Conservation (phyloP, 1,140 invertebrate genomes). For the Anthonomus grandis region DNA sequence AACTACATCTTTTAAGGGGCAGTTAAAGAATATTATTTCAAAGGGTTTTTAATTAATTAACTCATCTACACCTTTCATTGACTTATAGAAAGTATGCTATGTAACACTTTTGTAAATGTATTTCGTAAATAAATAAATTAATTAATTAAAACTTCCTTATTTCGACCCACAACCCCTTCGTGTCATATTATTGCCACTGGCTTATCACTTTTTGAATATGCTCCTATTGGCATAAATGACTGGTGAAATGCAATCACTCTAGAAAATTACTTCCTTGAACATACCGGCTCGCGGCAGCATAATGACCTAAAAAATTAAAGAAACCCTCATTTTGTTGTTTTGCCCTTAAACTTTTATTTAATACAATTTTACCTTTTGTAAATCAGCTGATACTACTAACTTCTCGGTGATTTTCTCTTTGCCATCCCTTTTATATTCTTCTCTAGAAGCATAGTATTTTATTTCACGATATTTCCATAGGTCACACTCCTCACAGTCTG, state of each 20-base stretch:
- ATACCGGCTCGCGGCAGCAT: too few relatives aligned
- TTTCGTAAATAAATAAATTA: too few relatives aligned
- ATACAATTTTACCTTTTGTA: constrained; percentile 17
- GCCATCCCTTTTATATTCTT: constrained; percentile 20
- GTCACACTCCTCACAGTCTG: constrained; percentile 9
- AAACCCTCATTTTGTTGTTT: background rate
- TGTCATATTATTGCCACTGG: too few relatives aligned
- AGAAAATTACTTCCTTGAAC: background rate
- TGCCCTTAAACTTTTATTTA: background rate
- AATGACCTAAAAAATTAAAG: background rate
- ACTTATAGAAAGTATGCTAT: too few relatives aligned
- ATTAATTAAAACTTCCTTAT: constrained; percentile 9
- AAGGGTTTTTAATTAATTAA: too few relatives aligned
- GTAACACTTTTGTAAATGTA: too few relatives aligned
- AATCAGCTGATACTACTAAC: constrained; percentile 12
- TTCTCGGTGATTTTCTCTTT: constrained; percentile 9
- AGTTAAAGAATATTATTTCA: too few relatives aligned
- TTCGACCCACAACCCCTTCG: too few relatives aligned
- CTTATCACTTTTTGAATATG: background rate
- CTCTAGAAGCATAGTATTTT: constrained; percentile 14
- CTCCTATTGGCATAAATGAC: constrained; percentile 8
- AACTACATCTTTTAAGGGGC: too few relatives aligned
- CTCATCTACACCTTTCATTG: too few relatives aligned
- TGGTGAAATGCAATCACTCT: constrained; percentile 5
- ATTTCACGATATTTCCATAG: constrained; percentile 13